Base-by-base conservation (phyloP, 2,888 invertebrate species). In the Torymus texanus region DNA sequence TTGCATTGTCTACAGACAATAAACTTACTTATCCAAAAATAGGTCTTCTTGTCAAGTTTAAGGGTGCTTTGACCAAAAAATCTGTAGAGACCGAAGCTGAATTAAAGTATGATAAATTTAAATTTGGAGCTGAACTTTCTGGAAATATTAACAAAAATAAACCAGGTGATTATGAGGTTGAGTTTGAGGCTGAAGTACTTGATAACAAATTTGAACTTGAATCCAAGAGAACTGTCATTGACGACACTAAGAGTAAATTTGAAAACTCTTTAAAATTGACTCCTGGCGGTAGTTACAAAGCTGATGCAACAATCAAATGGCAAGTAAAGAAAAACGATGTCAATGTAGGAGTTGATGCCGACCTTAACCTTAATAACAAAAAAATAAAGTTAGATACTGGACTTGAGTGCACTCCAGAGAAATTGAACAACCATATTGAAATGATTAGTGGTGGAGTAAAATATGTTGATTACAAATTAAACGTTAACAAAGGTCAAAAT, bases 211-310 rank as follows among this genome's bases (percentile, higher is more conserved):
- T 93, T 0, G 92, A 93, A 83, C 78, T 93, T 0, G 91, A 93
- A 82, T 90, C 92, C 0, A 93, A 93, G 83, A 91, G 94, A 18
- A 92, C 93, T 61, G 91, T 93, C 2, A 86, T 92, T 0, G 92
- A 92, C 0, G 88, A 90, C 14, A 91, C 92, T 51, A 93, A 94
- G 85, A 94, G 93, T 0, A 94, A 94, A 86, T 91, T 94, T 61
- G 91, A 92, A 61, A 93, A 94, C 84, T 92, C 91, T 56, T 80
- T 95, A 11, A 91, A 92, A 4, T 83, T 95, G 16, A 93, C 93
- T 50, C 92, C 92, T 65, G 92, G 93, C 13, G 93, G 93, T 71
- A 94, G 92, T 85, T 92, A 94, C 85, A 93, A 94, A 84, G 88
- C 94, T 0, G 92, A 92, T 50, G 93, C 94, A 67, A 91, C 92